Percentiles rank a stretch among this genome's conserved stretches.
phyloP scores from a whole-genome alignment of 2,113 vertebrate species.

The Phoenicopterus ruber region DNA sequence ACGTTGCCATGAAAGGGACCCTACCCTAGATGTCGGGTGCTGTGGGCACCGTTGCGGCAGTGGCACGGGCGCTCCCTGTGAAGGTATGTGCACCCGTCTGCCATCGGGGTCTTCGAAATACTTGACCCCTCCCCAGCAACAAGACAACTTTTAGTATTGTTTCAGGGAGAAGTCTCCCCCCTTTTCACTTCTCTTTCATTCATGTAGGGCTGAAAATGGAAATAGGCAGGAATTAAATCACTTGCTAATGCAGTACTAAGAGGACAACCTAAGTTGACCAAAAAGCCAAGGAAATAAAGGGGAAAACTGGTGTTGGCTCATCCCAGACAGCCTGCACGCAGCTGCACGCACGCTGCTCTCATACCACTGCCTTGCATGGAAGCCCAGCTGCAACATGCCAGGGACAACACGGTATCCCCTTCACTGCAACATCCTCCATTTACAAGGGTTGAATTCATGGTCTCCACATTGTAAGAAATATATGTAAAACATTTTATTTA shows the following conservation, averaged over 20 bases:
- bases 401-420: not conserved
- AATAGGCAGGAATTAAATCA: not conserved
- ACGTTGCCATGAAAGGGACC: not conserved
- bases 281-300: not conserved
- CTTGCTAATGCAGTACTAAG: not conserved
- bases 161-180: not conserved
- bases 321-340: not conserved
- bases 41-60: not conserved
- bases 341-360: not conserved
- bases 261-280: not conserved
- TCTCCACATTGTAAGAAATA: slow-evolving; percentile 23
- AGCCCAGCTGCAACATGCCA: not conserved
- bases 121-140: not conserved
- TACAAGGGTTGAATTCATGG: slow-evolving; percentile 7
- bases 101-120: not conserved
- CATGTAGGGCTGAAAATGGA: not conserved
- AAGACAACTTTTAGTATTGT: not conserved
- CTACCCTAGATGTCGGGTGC: not conserved
- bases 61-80: accelerated
- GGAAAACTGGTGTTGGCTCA: not conserved
- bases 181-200: not conserved
- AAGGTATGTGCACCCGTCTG: accelerated
- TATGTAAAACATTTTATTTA: slow-evolving; percentile 64
- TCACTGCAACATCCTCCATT: not conserved
- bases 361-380: not conserved